Percentiles rank a stretch among this genome's conserved stretches.
phyloP scores from a whole-genome alignment of 2,113 vertebrate genomes.

The Microcebus ravelobensis region DNA sequence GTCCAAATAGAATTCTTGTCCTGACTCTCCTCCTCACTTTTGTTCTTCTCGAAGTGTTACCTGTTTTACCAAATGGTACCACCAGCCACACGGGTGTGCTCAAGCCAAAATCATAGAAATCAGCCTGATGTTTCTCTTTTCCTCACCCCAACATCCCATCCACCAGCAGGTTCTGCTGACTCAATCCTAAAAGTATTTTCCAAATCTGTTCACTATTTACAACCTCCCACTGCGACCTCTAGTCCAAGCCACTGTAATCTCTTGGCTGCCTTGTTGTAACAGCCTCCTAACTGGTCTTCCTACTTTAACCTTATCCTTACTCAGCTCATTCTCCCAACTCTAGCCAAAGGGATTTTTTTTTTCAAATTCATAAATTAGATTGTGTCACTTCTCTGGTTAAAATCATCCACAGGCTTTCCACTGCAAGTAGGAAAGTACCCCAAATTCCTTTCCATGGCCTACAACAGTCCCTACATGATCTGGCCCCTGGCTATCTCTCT shows the following conservation, averaged over 20 bases:
- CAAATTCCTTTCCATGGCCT: not conserved
- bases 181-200: not conserved
- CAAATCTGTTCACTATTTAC: not conserved
- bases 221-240: not conserved
- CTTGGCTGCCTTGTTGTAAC: not conserved
- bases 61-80: not conserved
- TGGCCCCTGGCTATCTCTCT: not conserved
- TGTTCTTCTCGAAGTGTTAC: not conserved
- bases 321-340: not conserved
- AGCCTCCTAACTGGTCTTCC: not conserved
- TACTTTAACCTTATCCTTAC: not conserved
- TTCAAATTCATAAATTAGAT: not conserved
- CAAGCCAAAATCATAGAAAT: not conserved
- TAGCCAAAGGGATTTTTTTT: not conserved
- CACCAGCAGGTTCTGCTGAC: not conserved
- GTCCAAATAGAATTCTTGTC: not conserved
- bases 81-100: not conserved
- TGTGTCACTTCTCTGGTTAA: not conserved
- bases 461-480: not conserved
- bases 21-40: not conserved
- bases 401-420: not conserved
- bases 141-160: not conserved
- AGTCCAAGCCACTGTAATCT: not conserved
- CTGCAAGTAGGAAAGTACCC: not conserved
- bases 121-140: not conserved